Evolutionary conservation across 2,797 vertebrate genomes (phyloP), one percentile per base, ranked within the genome.

Genomic region (Acanthurus tractus): DNA sequence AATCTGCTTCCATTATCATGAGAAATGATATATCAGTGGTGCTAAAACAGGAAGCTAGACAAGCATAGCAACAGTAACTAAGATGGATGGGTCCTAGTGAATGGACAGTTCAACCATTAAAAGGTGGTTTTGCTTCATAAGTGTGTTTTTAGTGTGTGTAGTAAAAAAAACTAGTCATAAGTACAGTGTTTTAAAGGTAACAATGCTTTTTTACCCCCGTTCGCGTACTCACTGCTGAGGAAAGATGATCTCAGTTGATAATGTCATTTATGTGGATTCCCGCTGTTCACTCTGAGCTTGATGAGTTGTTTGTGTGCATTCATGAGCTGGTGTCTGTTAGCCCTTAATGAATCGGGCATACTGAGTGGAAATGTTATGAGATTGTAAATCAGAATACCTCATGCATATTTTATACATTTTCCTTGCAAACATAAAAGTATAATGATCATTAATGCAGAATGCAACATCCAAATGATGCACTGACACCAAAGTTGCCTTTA

Each of bases 331-430:
- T 63, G 74, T 85, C 69, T 81, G 67, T 74, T 69, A 68, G 53
- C 34, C 72, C 81, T 72, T 78, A 87, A 88, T 91, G 86, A 88
- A 74, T 69, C 40, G 2, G 29, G 52, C 74, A 68, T 13, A 64
- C 76, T 68, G 70, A 75, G 69, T 63, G 58, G 62, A 79, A 82
- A 85, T 79, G 52, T 79, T 89, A 54, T 70, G 58, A 67, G 63
- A 74, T 42, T 88, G 78, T 86, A 76, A 90, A 87, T 86, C 63
- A 23, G 79, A 74, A 79, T 34, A 71, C n/a, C 76, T 88, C 74
- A 74, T 89, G 74, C 72, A 71, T 90, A 81, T 86, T 83, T 89
- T 62, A 87, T 53, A 42, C n/a, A 44, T 70, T 78, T 74, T n/a
- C 18, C 64, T 66, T 34, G 20, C 52, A 78, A 84, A 84, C 70